Conservation (phyloP, 2,113 vertebrate species). For the Mustelus asterias region DNA sequence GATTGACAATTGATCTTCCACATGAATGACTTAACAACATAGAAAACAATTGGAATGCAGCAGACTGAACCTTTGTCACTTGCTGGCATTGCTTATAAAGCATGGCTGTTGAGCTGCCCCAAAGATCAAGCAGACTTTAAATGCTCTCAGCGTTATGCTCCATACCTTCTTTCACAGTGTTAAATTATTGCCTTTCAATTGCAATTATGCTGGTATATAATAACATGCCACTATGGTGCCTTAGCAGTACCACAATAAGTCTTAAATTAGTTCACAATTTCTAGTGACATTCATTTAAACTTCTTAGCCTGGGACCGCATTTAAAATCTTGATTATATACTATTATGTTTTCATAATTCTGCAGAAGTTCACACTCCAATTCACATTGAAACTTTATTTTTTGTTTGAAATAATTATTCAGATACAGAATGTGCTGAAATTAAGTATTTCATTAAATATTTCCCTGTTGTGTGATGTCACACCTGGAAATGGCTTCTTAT, state of each 20-base stretch:
- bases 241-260: background rate
- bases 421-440: background rate
- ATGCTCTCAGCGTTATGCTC: background rate
- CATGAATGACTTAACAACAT: background rate
- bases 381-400: background rate
- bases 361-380: background rate
- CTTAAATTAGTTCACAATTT: background rate
- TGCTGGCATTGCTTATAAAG: background rate
- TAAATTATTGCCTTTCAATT: background rate
- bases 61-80: background rate
- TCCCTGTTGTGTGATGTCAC: background rate
- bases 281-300: background rate
- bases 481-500: background rate
- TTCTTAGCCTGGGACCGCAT: background rate
- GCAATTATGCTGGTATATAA: background rate
- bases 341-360: background rate
- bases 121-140: background rate
- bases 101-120: background rate
- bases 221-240: background rate
- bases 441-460: constrained; percentile 1
- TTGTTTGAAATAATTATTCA: background rate
- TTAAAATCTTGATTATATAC: background rate
- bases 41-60: background rate
- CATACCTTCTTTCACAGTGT: background rate
- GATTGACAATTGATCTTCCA: background rate